These are phyloP conservation scores for Atta colombica DNA, from an alignment of 1,140 invertebrate genomes.

Conservation along the genomic window DNA sequence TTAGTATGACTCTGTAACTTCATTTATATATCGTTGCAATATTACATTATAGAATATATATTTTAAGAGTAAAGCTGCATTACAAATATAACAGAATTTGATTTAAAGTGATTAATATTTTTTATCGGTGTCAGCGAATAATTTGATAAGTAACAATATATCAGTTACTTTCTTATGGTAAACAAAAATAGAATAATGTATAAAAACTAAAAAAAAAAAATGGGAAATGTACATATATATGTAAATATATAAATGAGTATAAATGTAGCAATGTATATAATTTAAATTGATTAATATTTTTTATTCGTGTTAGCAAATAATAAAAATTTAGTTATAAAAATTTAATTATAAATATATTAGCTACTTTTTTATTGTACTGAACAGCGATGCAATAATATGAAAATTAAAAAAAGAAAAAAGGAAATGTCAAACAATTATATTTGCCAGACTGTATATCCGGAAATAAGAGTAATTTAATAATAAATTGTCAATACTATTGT, in stretches of 20 bases:
- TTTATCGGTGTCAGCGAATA: not conserved
- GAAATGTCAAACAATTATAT: constrained; percentile 24
- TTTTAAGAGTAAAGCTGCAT: not conserved
- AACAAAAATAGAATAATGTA: not conserved
- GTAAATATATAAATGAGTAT: not conserved
- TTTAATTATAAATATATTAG: not conserved
- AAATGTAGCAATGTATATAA: not conserved
- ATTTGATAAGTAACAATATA: not conserved
- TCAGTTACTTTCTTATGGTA: not conserved
- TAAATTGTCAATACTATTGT: constrained; percentile 27
- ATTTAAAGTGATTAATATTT: not conserved
- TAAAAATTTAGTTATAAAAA: not conserved
- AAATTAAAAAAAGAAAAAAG: not conserved
- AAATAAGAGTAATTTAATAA: constrained; percentile 49
- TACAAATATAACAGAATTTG: not conserved
- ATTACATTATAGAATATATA: not conserved
- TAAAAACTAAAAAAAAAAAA: not conserved
- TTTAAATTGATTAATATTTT: not conserved
- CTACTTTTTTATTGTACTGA: not conserved
- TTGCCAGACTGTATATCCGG: not conserved
- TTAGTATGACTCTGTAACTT: not conserved
- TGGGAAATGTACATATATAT: not conserved
- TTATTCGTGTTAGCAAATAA: not conserved
- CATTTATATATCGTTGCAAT: not conserved
- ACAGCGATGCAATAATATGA: not conserved